Base-by-base conservation (phyloP, 1,140 invertebrate genomes). In the Trachymyrmex septentrionalis region DNA sequence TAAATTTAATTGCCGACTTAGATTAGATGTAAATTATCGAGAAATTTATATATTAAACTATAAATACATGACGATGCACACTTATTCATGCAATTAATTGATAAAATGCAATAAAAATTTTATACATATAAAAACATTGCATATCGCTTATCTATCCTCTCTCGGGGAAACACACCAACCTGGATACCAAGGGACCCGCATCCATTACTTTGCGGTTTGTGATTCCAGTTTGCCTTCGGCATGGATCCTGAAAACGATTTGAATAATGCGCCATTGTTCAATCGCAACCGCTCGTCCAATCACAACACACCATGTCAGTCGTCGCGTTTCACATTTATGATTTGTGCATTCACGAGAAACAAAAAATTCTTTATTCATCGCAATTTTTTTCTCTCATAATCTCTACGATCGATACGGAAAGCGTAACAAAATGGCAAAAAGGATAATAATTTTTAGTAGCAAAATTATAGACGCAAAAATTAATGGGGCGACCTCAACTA, bases 141-240 rank as follows among this genome's bases (percentile, higher is more conserved):
- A 16, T 53, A 5, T 71, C 14, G 1, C n/a, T 34, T 50, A 16
- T 77, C 5, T 30, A 21, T 27, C 38, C 2, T 71, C 5, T 71
- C 5, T 27, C 12, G 3, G 16, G 10, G 19, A 34, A 50, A 12
- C 3, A 53, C 44, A 12, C 59, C 7, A 19, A 95, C 95, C 86
- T 95, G 91, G 30, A 95, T 93, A 72, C 96, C 96, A 30, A 98
- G 94, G 0, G 97, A 97, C 21, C 98, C 98, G 95, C 98, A 99
- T 63, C 98, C 98, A 95, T 99, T 97, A 24, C 97, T 96, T 69
- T 96, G 96, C 12, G 98, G 97, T 72, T 95, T 96, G 91, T 98
- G 97, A 90, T 97, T 97, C 92, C 96, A 96, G 92, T 98, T 97
- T n/a, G 97, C 96, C 73, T 96, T 96, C 48, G 97, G 96, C 80